These are phyloP conservation scores for Sylvia borin DNA, from an alignment of 2,797 vertebrate species.

Conservation along the genomic window DNA sequence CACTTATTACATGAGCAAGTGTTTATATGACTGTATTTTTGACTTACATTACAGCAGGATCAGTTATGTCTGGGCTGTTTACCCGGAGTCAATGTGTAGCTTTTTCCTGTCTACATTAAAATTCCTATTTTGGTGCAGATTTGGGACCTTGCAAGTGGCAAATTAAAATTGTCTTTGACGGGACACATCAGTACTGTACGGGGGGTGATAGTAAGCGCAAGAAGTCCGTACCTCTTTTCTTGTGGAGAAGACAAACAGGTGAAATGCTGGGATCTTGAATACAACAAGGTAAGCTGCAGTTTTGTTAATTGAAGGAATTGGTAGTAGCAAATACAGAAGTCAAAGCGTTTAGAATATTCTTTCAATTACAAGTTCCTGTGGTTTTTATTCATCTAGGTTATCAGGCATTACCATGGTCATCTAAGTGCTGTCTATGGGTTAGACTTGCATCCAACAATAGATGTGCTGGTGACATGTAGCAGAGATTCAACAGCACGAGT, in stretches of 20 bases:
- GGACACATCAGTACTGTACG: constrained; percentile 98
- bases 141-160: constrained; percentile 97
- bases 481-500: constrained; percentile 95
- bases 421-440: constrained; percentile 95
- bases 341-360: not conserved
- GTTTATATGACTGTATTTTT: not conserved
- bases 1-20: not conserved
- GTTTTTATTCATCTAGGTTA: constrained; percentile 81
- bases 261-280: constrained; percentile 99
- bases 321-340: not conserved
- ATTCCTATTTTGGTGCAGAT: constrained; percentile 80
- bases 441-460: constrained; percentile 96
- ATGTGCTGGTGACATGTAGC: constrained; percentile 95
- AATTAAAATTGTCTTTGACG: constrained; percentile 93
- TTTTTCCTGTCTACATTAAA: not conserved
- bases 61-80: not conserved
- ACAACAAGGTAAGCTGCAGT: constrained; percentile 88
- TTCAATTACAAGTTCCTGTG: not conserved
- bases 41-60: not conserved
- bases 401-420: constrained; percentile 97
- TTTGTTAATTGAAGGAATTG: not conserved
- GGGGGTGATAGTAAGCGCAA: constrained; percentile 91
- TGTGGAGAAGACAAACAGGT: constrained; percentile 99
- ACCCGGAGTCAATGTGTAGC: not conserved
- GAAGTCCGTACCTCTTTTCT: constrained; percentile 96